phyloP scores from a whole-genome alignment of 2,113 vertebrate species.

The Drymodes brunneopygia region DNA sequence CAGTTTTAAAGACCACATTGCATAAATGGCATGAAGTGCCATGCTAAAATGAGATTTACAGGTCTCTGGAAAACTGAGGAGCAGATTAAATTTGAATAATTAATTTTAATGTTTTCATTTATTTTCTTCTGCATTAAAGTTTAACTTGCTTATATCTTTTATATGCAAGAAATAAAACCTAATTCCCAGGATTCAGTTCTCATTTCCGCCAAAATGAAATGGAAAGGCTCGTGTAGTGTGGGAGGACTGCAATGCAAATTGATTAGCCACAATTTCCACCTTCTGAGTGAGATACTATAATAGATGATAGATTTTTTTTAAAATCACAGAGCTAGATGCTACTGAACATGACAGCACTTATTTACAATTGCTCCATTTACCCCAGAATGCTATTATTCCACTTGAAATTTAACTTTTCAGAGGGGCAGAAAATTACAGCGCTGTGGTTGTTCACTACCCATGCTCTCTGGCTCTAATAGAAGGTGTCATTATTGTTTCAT shows the following conservation, averaged over 20 bases:
- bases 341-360: neutral
- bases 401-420: neutral
- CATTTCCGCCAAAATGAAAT: constrained; percentile 9
- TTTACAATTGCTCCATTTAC: neutral
- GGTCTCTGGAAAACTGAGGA: constrained; percentile 48
- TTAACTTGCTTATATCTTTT: constrained; percentile 65
- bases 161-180: constrained; percentile 40
- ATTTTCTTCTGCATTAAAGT: constrained; percentile 64
- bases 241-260: neutral
- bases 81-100: constrained; percentile 76
- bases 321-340: neutral
- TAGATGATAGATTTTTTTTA: neutral
- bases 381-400: neutral
- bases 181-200: constrained; percentile 51
- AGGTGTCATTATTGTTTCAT: neutral
- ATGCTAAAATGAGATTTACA: constrained; percentile 36
- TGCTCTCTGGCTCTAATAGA: neutral
- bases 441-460: neutral
- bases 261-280: neutral
- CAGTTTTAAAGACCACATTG: constrained; percentile 38
- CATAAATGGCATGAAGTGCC: constrained; percentile 41
- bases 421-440: neutral
- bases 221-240: neutral
- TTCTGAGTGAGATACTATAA: neutral
- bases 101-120: constrained; percentile 76